Conservation (phyloP, 2,797 vertebrate species). For the Sandelia bainsii region DNA sequence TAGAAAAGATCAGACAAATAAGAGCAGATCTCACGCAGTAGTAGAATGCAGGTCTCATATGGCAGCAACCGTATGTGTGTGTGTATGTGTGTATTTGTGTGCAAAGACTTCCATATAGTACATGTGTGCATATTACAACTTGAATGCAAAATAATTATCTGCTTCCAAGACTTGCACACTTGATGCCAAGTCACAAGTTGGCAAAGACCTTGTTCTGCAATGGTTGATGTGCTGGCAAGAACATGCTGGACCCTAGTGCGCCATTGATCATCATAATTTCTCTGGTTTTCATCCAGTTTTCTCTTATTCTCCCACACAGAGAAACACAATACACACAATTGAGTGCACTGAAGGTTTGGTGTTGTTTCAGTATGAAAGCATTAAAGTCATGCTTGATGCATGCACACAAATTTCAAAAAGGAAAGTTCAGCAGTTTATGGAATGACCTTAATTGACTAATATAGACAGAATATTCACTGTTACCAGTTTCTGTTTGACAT, state of each 20-base stretch:
- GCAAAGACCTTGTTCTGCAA: conserved; percentile 11
- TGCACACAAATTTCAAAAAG: conserved; percentile 7
- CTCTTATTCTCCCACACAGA: conserved; percentile 9
- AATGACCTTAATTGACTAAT: conserved; percentile 6
- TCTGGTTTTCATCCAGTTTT: conserved; percentile 37
- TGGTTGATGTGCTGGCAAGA: conserved; percentile 40
- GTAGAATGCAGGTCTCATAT: too few species aligned
- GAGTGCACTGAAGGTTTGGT: conserved; percentile 5
- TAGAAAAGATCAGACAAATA: too few species aligned
- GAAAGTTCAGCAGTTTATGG: conserved; percentile 22
- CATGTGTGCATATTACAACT: conserved; percentile 19
- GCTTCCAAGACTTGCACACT: conserved; percentile 18
- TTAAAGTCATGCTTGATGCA: conserved; percentile 15
- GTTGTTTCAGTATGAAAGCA: conserved; percentile 32
- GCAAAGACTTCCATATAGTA: conserved; percentile 11
- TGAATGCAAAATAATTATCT: conserved; percentile 19
- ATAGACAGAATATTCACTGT: neutral
- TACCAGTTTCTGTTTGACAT: conserved; percentile 17
- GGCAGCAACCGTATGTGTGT: too few species aligned
- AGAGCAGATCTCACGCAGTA: too few species aligned
- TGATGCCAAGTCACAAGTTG: conserved; percentile 38
- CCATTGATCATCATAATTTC: conserved; percentile 49
- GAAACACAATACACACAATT: conserved; percentile 5
- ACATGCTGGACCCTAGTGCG: conserved; percentile 19
- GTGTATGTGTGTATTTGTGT: conserved; percentile 22